Evolutionary conservation across 2,888 invertebrate species (phyloP), one percentile per base, ranked within the genome.

Genomic region (Monochamus alternatus): DNA sequence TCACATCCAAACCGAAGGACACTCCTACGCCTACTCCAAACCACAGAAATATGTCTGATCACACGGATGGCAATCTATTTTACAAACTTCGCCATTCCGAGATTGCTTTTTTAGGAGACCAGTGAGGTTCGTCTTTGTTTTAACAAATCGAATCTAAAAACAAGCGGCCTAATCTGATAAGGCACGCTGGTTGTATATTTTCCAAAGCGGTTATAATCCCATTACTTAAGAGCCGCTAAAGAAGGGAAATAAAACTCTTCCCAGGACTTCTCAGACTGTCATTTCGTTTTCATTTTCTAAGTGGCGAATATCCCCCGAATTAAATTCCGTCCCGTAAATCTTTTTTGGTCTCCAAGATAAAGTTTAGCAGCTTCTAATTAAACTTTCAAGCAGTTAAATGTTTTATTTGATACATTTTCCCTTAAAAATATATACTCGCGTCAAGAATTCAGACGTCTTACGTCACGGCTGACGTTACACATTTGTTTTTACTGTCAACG

Each of bases 151-250:
- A 71, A 14, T 62, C 47, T 14, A 52, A 63, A 71, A 38, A 14
- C 63, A 59, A 71, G 71, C 52, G 14, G 51, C 14, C 5, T 59
- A 44, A 69, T 69, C 44, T 69, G 22, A 69, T 69, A 62, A 52
- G 63, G 52, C 47, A 32, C 31, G 43, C 31, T 22, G 55, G 55
- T 55, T 55, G 14, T 71, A 52, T 71, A 62, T 71, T 62, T 32
- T 63, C 32, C 47, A 47, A 51, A 52, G 38, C 63, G 47, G 44
- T 71, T 59, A 71, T 71, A 71, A 71, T 63, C 63, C 9, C 52
- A 63, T 71, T 71, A 71, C 38, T n/a, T 12, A 12, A 22, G 14
- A 62, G 47, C n/a, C 14, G 32, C 31, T 10, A 60, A 9, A 38
- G 38, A 38, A 60, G 60, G 31, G 60, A 31, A 60, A 60, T 31